These are phyloP conservation scores for Lepus americanus DNA, from an alignment of 2,113 vertebrate genomes.

Conservation along the genomic window DNA sequence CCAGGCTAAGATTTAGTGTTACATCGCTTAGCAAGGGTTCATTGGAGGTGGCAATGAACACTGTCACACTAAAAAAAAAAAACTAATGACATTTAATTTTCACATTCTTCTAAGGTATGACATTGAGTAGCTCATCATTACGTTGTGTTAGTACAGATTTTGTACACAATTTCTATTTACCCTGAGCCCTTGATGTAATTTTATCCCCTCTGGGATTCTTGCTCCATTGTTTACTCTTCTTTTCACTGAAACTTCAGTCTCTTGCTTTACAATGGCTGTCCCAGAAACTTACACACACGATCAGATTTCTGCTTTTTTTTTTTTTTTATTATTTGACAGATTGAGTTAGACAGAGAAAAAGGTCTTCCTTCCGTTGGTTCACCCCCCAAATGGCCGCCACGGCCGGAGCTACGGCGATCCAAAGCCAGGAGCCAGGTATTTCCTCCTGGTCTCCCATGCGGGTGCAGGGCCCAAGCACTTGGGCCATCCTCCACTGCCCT, in stretches of 20 bases:
- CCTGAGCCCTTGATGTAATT: background rate
- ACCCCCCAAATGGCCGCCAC: too few relatives aligned
- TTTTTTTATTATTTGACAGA: too few relatives aligned
- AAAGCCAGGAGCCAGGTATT: too few relatives aligned
- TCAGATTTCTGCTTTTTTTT: background rate
- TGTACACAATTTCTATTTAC: background rate
- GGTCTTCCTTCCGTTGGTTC: too few relatives aligned
- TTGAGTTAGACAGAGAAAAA: too few relatives aligned
- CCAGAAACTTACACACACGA: background rate
- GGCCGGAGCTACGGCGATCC: too few relatives aligned
- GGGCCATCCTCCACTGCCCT: too few relatives aligned
- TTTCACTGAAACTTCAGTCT: background rate
- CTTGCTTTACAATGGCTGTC: background rate
- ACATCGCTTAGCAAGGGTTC: background rate
- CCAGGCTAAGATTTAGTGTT: slow-evolving; percentile 8
- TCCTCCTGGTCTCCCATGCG: too few relatives aligned
- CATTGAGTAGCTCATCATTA: background rate
- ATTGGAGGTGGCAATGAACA: background rate
- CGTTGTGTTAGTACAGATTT: background rate
- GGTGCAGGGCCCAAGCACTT: too few relatives aligned
- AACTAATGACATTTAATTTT: background rate
- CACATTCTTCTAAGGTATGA: background rate
- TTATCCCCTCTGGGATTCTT: background rate
- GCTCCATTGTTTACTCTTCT: background rate
- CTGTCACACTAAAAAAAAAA: background rate